Evolutionary conservation across 1,140 invertebrate species (phyloP), one percentile per base, ranked within the genome.

Genomic region (Chrysomallon squamiferum): DNA sequence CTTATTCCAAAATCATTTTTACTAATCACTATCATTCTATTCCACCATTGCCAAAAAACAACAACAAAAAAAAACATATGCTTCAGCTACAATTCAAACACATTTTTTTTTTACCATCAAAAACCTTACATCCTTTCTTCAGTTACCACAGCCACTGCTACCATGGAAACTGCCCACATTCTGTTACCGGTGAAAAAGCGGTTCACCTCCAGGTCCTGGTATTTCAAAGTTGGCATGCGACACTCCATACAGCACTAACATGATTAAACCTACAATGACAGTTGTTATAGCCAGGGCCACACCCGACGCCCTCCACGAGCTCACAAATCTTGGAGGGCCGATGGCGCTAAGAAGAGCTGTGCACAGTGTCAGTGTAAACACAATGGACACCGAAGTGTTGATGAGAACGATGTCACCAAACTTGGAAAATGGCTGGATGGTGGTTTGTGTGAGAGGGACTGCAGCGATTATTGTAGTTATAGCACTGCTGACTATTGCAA

Each of bases 381-480:
- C n/a, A 59, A 82, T 80, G 50, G 78, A 76, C 4, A 82, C 78
- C 7, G 79, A 58, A 2, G 79, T 80, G 67, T 82, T 82, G 47
- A 82, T 80, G 47, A 79, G 76, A n/a, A 82, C 65, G 47, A 82
- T 82, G 49, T 75, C 49, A 33, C 80, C 80, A 71, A 82, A 82
- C 47, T 80, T 78, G 43, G 77, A 58, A 63, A 82, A 82, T 11
- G 80, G 80, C 59, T 74, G 74, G 52, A 82, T 81, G 18, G 62
- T 75, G 11, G 80, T 81, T 64, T 77, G 76, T 0, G 80, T 82
- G 2, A 82, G 67, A 2, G 80, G 80, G 3, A 82, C 64, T 5
- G 80, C 77, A 49, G 80, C 80, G 15, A 80, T 67, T n/a, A 82
- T 75, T 7, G 80, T 82, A 22, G 80, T 82, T n/a, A 82, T 52